These are phyloP conservation scores for Ruditapes philippinarum DNA, from an alignment of 1,140 invertebrate species.

Conservation along the genomic window DNA sequence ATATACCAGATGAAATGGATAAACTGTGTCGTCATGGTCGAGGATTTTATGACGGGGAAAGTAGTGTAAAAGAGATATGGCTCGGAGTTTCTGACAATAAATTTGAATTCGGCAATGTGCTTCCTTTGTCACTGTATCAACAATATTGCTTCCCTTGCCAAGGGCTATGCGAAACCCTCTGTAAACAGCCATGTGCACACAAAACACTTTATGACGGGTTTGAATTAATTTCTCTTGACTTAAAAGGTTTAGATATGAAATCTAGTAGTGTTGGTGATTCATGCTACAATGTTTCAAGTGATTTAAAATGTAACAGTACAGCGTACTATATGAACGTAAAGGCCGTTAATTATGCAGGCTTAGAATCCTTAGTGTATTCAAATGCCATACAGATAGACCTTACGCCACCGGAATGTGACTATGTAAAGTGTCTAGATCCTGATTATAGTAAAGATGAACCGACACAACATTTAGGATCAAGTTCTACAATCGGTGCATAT, in stretches of 20 bases:
- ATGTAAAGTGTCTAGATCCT: conserved; percentile 46
- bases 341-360: conserved; percentile 32
- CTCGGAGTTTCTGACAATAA: conserved; percentile 36
- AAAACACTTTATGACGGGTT: background rate
- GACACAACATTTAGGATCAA: conserved; percentile 17
- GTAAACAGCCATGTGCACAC: background rate
- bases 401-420: conserved; percentile 4
- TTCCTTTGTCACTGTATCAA: conserved; percentile 6
- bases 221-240: background rate
- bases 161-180: background rate
- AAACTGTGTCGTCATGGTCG: conserved; percentile 29
- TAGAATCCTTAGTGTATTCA: conserved; percentile 15
- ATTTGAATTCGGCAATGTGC: background rate
- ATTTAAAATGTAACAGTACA: conserved; percentile 26
- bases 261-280: background rate
- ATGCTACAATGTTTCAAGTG: conserved; percentile 31
- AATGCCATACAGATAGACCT: conserved; percentile 42
- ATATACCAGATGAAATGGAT: conserved; percentile 20
- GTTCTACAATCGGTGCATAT: conserved; percentile 39
- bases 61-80: conserved; percentile 54
- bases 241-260: background rate
- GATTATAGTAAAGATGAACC: conserved; percentile 34
- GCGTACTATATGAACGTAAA: conserved; percentile 46
- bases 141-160: conserved; percentile 22
- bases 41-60: conserved; percentile 44